These are phyloP conservation scores for Neuroscelio doddi DNA, from an alignment of 2,888 invertebrate species.

Conservation along the genomic window DNA sequence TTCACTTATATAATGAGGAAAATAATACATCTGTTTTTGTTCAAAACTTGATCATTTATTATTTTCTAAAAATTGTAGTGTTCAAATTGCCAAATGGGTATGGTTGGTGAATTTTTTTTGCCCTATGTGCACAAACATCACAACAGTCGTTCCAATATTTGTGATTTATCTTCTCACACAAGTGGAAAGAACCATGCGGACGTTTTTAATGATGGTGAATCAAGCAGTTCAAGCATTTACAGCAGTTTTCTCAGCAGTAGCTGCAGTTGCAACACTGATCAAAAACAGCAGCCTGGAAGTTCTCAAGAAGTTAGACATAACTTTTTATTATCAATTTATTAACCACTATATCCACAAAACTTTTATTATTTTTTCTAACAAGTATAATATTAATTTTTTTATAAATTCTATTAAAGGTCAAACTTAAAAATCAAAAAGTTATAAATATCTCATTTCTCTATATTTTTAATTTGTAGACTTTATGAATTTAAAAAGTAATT, in stretches of 20 bases:
- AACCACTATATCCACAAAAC: too few species aligned
- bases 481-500: too few species aligned
- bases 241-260: slow-evolving; percentile 66
- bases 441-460: neutral
- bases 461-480: too few species aligned
- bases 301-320: too few species aligned
- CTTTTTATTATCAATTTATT: too few species aligned
- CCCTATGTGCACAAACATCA: slow-evolving; percentile 54
- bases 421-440: neutral
- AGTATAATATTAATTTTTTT: neutral
- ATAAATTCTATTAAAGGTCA: neutral
- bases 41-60: neutral
- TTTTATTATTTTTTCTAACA: too few species aligned
- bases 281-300: slow-evolving; percentile 44
- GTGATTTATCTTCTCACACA: slow-evolving; percentile 26
- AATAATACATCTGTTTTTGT: too few species aligned
- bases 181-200: slow-evolving; percentile 29
- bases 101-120: slow-evolving; percentile 56
- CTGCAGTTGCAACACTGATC: slow-evolving; percentile 57
- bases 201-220: slow-evolving; percentile 52
- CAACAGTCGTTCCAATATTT: slow-evolving; percentile 41
- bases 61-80: slow-evolving; percentile 3
- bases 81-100: slow-evolving; percentile 51
- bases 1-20: too few species aligned
- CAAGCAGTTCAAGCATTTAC: slow-evolving; percentile 67